Base-by-base conservation (phyloP, 2,113 vertebrate genomes). In the Sula dactylatra region DNA sequence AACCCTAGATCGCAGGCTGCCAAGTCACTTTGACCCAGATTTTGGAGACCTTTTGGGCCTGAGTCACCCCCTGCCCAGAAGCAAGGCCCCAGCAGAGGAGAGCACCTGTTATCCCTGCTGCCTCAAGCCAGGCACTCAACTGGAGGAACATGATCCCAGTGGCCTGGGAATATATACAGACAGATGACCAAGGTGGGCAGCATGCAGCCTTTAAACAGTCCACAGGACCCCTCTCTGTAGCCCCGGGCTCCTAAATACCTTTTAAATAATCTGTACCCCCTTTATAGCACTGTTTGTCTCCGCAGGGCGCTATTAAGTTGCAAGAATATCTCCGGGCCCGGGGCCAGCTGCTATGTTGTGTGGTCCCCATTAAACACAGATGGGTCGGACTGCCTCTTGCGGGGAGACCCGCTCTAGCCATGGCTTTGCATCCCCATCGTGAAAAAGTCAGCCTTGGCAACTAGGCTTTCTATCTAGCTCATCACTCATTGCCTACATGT, bases 321-420 rank as follows among this genome's bases (percentile, higher is more conserved):
- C 95, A 85, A 93, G 71, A 86, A 13, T 85, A 95, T 88, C 92
- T 70, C 93, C 1, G 47, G 95, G 94, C 88, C 82, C 0, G 1
- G 71, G 85, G 94, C 96, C 96, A 96, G 94, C 88, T 66, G 82
- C 79, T n/a, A 1, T 54, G 77, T 74, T 90, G 93, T 93, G 94
- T 91, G 93, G 92, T 96, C 96, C 74, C 93, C 74, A 77, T 95
- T 86, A 95, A 87, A 93, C n/a, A 80, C 82, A 94, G 92, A 82
- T 69, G 82, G 93, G 88, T 82, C 3, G 0, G 90, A 54, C 25
- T 81, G 87, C 79, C 85, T 96, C 94, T 94, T 66, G 64, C 11
- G 6, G 87, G 71, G 93, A 86, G 87, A 72, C 80, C 87, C 82
- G 84, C 70, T 92, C 85, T 52, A 79, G 78, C 62, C 20, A 1